Conservation (phyloP, 2,797 vertebrate species). For the Chaetophractus vellerosus region DNA sequence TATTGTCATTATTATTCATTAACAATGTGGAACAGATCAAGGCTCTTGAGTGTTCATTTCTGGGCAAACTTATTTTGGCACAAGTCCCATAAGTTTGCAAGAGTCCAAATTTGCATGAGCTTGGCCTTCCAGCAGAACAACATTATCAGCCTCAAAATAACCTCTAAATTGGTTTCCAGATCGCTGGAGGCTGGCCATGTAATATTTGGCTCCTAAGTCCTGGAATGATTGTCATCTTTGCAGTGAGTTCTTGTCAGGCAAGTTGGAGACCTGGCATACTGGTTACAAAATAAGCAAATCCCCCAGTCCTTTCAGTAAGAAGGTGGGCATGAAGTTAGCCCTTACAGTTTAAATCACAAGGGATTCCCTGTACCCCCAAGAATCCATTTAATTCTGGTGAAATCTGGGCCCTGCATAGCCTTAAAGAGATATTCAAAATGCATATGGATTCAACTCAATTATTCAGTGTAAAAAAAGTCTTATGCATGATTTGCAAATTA, state of each 20-base stretch:
- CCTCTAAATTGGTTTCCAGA: conserved; percentile 71
- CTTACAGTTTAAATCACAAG: not conserved
- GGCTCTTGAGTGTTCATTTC: conserved; percentile 18
- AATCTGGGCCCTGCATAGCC: not conserved
- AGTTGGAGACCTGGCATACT: not conserved
- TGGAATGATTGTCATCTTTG: conserved; percentile 22
- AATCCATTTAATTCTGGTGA: conserved; percentile 11
- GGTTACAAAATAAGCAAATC: not conserved
- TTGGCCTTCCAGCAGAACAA: conserved; percentile 11
- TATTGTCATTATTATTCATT: conserved; percentile 22
- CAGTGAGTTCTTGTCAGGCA: not conserved
- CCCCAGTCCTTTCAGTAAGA: not conserved
- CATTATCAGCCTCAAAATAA: conserved; percentile 68
- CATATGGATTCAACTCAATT: not conserved
- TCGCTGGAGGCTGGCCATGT: conserved; percentile 48
- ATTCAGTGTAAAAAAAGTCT: conserved; percentile 53
- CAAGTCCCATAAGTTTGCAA: not conserved
- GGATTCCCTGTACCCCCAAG: not conserved
- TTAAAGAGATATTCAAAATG: conserved; percentile 35
- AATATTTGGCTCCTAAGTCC: conserved; percentile 44
- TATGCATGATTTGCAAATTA: conserved; percentile 52
- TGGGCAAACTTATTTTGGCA: conserved; percentile 17
- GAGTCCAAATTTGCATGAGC: conserved; percentile 32
- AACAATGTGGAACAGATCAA: not conserved
- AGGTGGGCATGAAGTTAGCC: not conserved